phyloP scores from a whole-genome alignment of 1,140 invertebrate species.

The Zaprionus africanus region DNA sequence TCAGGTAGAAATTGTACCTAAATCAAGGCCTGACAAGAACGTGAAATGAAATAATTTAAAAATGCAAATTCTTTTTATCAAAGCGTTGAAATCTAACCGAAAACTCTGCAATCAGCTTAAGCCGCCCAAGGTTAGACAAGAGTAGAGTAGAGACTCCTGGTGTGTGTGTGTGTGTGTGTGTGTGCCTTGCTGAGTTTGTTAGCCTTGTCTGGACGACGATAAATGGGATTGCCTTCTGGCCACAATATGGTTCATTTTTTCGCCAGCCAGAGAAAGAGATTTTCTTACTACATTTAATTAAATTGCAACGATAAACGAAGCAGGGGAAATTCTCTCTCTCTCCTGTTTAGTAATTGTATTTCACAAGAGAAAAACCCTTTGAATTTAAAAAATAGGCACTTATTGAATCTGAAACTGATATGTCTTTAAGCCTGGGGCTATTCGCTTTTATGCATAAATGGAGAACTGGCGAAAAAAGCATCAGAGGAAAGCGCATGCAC shows the following conservation, averaged over 20 bases:
- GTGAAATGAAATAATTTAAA: slow-evolving; percentile 79
- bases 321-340: too few relatives aligned
- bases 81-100: slow-evolving; percentile 52
- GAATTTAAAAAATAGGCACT: slow-evolving; percentile 4
- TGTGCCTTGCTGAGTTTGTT: slow-evolving; percentile 21
- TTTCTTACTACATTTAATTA: slow-evolving; percentile 6
- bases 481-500: slow-evolving; percentile 18
- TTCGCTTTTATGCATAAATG: slow-evolving; percentile 12
- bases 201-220: slow-evolving; percentile 10
- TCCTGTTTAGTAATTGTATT: not conserved
- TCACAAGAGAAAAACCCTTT: not conserved
- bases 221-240: slow-evolving; percentile 21
- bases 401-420: slow-evolving; percentile 17
- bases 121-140: slow-evolving; percentile 38
- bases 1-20: slow-evolving; percentile 67
- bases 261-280: not conserved
- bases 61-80: slow-evolving; percentile 70
- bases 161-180: slow-evolving; percentile 13
- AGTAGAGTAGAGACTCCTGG: slow-evolving; percentile 17
- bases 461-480: slow-evolving; percentile 10
- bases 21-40: slow-evolving; percentile 74
- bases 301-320: not conserved
- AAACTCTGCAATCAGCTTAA: slow-evolving; percentile 59
- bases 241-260: slow-evolving; percentile 27
- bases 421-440: not conserved